Base-by-base conservation (phyloP, 2,888 invertebrate genomes). In the Tenthredo livida region DNA sequence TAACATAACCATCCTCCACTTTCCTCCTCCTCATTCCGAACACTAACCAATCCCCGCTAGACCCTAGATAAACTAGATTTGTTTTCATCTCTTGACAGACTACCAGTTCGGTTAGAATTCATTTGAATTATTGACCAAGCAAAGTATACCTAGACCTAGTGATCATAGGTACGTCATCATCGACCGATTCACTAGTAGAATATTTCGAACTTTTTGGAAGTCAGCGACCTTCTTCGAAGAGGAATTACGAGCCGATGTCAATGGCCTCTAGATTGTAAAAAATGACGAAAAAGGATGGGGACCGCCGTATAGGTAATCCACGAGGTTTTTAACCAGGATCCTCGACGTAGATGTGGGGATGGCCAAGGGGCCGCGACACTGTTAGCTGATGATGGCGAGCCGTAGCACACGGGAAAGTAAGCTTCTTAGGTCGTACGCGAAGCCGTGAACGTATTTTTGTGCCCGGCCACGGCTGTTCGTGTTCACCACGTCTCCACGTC, bases 61-160 rank as follows among this genome's bases (percentile, higher is more conserved):
- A 73, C 3, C 73, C 73, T 73, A 73, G 40, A 73, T 73, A 73
- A 73, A 73, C 73, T 73, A 73, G 43, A 73, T 67, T 67, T 67
- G 67, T 67, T 67, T 67, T 67, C 33, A 67, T 67, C 67, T 67
- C 67, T 67, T 67, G 67, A 73, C 73, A 9, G 73, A 43, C 73
- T 73, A 40, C 73, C n/a, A 73, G 43, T 43, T 73, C 43, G 9
- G 21, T 25, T 43, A 15, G 40, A 73, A 73, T 73, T 25, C 43
- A 43, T 73, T 43, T 43, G 73, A 73, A n/a, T 73, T 73, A 67
- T 67, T 67, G 33, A 67, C 40, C 73, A 2, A 43, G 43, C 40
- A 25, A 43, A 43, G 21, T 43, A 73, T 73, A 43, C 25, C 21
- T 4, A 21, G 15, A n/a, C n/a, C n/a, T 29, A 2, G 12, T 15